Percentiles rank a stretch among this genome's conserved stretches.
Evolutionary conservation across 2,888 invertebrate genomes (phyloP).

Genomic region (Lycia hirtaria): DNA sequence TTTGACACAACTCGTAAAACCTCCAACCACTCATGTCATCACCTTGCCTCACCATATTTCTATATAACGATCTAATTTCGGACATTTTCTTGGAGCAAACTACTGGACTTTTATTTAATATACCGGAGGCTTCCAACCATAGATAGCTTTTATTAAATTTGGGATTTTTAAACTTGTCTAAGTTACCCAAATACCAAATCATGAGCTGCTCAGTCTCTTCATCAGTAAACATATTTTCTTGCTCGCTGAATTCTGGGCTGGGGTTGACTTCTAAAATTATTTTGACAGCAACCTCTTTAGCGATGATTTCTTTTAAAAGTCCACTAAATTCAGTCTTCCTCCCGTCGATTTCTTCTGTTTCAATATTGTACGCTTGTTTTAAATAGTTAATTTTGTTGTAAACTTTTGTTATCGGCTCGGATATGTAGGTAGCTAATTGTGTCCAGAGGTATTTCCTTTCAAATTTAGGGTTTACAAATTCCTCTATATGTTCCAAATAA

Average conservation of each 20-base stretch:
- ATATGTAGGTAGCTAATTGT: conserved; percentile 62
- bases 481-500: conserved; percentile 70
- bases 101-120: conserved; percentile 67
- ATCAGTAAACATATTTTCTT: conserved; percentile 63
- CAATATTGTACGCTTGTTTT: conserved; percentile 61
- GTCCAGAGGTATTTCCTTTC: conserved; percentile 75
- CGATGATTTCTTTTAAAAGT: conserved; percentile 58
- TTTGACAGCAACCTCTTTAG: conserved; percentile 59
- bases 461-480: conserved; percentile 70
- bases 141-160: conserved; percentile 71
- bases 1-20: conserved; percentile 72
- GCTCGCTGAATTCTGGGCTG: conserved; percentile 45
- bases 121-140: conserved; percentile 71
- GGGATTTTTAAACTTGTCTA: conserved; percentile 78
- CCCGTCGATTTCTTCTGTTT: conserved; percentile 48
- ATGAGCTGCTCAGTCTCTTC: conserved; percentile 65
- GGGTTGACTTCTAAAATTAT: conserved; percentile 53
- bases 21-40: conserved; percentile 64
- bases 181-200: conserved; percentile 73
- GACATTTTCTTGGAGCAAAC: conserved; percentile 77
- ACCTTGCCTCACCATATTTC: conserved; percentile 68
- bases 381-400: conserved; percentile 73
- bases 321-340: conserved; percentile 49
- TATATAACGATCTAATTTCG: conserved; percentile 71
- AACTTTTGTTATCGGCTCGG: conserved; percentile 62